Evolutionary conservation across 2,888 invertebrate species (phyloP).

Genomic region (Tenthredo livida): DNA sequence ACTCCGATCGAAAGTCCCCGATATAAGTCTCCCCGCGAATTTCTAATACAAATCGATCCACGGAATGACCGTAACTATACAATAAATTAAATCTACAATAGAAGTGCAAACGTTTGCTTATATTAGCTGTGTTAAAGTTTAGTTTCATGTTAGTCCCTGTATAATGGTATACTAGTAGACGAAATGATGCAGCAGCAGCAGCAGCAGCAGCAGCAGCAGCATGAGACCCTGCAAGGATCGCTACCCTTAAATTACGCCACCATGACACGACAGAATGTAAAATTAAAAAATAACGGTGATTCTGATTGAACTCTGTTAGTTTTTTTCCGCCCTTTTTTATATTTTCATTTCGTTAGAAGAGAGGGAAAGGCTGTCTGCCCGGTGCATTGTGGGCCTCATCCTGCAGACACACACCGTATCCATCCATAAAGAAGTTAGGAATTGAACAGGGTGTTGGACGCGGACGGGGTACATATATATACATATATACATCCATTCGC

Average conservation of each 20-base stretch:
- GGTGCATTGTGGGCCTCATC: slow-evolving; percentile 23
- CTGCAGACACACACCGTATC: not conserved
- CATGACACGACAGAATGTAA: slow-evolving; percentile 69
- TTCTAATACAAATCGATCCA: too few species aligned
- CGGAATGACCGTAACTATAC: too few species aligned
- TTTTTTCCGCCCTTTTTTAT: not conserved
- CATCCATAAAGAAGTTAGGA: not conserved
- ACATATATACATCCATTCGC: not conserved
- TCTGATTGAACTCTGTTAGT: slow-evolving; percentile 54
- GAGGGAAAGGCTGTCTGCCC: slow-evolving; percentile 53
- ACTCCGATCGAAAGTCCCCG: too few species aligned
- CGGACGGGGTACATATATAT: slow-evolving; percentile 30
- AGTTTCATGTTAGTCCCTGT: not conserved
- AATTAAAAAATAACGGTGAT: slow-evolving; percentile 64
- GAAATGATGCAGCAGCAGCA: slow-evolving; percentile 29
- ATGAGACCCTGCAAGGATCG: slow-evolving; percentile 8
- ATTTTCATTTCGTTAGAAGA: slow-evolving; percentile 14
- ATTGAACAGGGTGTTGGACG: slow-evolving; percentile 29
- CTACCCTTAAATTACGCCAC: slow-evolving; percentile 67
- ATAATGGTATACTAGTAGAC: not conserved
- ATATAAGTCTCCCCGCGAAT: too few species aligned
- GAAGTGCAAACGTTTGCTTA: too few species aligned
- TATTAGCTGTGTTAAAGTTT: not conserved
- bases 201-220: too few species aligned
- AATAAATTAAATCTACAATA: too few species aligned